These are phyloP conservation scores for Palythoa grandiflora DNA, from an alignment of 92 coral and sea anemone genomes.

Conservation along the genomic window DNA sequence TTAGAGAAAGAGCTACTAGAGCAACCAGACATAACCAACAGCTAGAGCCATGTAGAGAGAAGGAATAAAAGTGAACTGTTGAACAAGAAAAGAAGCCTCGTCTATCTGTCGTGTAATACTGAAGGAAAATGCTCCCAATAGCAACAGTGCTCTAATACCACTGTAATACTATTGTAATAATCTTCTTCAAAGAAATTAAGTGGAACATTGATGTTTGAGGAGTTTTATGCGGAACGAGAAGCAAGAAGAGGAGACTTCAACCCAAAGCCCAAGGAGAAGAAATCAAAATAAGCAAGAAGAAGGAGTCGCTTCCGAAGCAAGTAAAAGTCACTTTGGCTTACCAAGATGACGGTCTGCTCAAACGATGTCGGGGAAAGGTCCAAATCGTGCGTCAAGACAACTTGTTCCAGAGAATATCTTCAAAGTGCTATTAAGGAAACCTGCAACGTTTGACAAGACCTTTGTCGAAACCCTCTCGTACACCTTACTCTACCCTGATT, in stretches of 20 bases:
- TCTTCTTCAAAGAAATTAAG: not conserved
- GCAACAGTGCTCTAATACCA: too few species aligned
- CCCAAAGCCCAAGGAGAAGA: conserved; percentile 37
- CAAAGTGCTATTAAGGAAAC: conserved; percentile 57
- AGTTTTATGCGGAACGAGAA: conserved; percentile 52
- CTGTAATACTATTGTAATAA: too few species aligned
- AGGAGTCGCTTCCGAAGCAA: conserved; percentile 23
- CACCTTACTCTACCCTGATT: conserved; percentile 45
- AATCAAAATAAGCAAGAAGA: conserved; percentile 3
- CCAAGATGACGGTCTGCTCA: conserved; percentile 48
- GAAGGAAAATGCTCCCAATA: too few species aligned
- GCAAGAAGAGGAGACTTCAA: conserved; percentile 50
- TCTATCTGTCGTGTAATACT: too few species aligned
- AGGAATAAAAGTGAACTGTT: too few species aligned
- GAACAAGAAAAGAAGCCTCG: too few species aligned
- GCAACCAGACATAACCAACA: too few species aligned
- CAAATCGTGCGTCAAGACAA: conserved; percentile 39
- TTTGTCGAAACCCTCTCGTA: conserved; percentile 55
- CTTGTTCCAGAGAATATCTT: conserved; percentile 50
- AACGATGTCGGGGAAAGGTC: conserved; percentile 54
- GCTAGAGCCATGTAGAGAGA: too few species aligned
- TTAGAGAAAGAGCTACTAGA: too few species aligned
- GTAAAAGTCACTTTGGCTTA: conserved; percentile 54
- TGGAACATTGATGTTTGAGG: conserved; percentile 55
- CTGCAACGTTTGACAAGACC: conserved; percentile 54